phyloP scores from a whole-genome alignment of 2,888 invertebrate species.

The Torymus texanus region DNA sequence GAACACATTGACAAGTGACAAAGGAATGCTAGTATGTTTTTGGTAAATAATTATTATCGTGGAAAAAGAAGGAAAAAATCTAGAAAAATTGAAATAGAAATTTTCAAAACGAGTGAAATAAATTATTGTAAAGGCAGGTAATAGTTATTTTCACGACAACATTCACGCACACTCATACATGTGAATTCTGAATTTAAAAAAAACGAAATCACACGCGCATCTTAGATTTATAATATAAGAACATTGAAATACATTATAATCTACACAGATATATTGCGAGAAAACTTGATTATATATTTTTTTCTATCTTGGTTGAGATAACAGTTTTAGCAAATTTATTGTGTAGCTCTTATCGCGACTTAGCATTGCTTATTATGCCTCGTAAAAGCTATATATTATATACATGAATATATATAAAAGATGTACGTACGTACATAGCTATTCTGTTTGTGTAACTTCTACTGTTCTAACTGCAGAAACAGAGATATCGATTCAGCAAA shows the following conservation, averaged over 20 bases:
- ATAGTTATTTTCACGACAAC: slow-evolving; percentile 13
- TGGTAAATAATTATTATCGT: slow-evolving; percentile 40
- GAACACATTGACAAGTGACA: slow-evolving; percentile 23
- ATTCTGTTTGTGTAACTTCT: slow-evolving; percentile 57
- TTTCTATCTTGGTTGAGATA: slow-evolving; percentile 39
- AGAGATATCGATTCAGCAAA: slow-evolving; percentile 47
- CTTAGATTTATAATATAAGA: slow-evolving; percentile 21
- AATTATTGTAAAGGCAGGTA: slow-evolving; percentile 48
- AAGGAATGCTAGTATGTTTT: slow-evolving; percentile 45
- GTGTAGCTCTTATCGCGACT: slow-evolving; percentile 44
- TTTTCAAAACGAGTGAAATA: slow-evolving; percentile 53
- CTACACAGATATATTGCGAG: background rate
- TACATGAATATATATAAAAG: slow-evolving; percentile 41
- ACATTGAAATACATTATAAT: slow-evolving; percentile 7
- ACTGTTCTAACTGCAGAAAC: slow-evolving; percentile 56
- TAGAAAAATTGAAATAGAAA: slow-evolving; percentile 29
- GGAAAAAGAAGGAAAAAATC: slow-evolving; percentile 35
- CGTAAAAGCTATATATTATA: slow-evolving; percentile 45
- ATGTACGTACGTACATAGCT: slow-evolving; percentile 58
- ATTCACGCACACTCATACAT: slow-evolving; percentile 20
- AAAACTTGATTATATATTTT: slow-evolving; percentile 9
- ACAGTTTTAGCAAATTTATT: slow-evolving; percentile 53
- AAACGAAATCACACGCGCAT: slow-evolving; percentile 16
- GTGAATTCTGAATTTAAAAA: background rate
- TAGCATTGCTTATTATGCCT: slow-evolving; percentile 47